A percentile compares a stretch with the other conserved stretches of the same genome.
Conservation (phyloP, 2,797 vertebrate species). For the Hylomyscus alleni region DNA sequence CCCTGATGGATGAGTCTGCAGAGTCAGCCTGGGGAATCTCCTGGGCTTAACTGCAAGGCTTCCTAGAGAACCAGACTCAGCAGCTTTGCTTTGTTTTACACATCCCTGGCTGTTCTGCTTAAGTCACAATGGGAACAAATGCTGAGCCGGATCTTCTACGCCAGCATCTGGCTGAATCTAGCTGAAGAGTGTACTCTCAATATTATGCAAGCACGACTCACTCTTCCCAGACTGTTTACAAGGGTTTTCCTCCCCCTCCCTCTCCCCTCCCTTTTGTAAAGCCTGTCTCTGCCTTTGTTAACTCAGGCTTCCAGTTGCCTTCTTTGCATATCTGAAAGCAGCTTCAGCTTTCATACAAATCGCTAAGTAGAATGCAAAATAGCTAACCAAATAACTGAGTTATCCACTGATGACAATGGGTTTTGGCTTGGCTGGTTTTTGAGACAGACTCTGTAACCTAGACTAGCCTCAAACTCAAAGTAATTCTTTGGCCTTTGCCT, state of each 20-base stretch:
- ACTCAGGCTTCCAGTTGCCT: not conserved
- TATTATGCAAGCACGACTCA: slow-evolving; percentile 36
- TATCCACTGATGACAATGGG: not conserved
- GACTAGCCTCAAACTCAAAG: not conserved
- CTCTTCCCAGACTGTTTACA: slow-evolving; percentile 23
- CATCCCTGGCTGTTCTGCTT: not conserved
- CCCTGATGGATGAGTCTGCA: not conserved
- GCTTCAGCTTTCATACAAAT: slow-evolving; percentile 3
- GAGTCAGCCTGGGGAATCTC: not conserved
- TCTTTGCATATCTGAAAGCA: slow-evolving; percentile 19
- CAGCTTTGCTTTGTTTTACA: slow-evolving; percentile 30
- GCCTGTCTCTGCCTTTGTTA: not conserved
- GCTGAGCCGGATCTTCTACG: not conserved
- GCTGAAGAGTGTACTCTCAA: slow-evolving; percentile 1
- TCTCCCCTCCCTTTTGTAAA: not conserved
- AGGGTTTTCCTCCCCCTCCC: not conserved
- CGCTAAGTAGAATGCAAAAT: not conserved
- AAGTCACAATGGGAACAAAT: slow-evolving; percentile 1
- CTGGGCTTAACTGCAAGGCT: not conserved
- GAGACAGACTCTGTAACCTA: not conserved
- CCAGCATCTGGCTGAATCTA: not conserved
- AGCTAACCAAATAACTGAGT: not conserved
- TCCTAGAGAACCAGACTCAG: not conserved
- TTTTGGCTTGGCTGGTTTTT: not conserved
- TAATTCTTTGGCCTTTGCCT: not conserved